Evolutionary conservation across 1,140 invertebrate species (phyloP), one percentile per base, ranked within the genome.

Genomic region (Pygmarrhopalites habei): DNA sequence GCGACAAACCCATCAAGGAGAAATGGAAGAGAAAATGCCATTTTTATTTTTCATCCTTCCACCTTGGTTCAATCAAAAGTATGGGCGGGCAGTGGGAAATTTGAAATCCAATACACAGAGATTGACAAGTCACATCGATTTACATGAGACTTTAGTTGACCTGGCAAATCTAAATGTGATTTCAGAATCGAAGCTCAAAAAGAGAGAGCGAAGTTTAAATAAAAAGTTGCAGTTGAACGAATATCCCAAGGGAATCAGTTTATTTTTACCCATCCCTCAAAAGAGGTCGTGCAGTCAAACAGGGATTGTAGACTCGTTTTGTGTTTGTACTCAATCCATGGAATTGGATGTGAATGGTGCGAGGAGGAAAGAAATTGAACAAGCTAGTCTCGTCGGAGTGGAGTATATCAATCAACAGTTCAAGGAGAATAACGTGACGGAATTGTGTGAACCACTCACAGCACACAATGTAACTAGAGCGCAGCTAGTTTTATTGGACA

Each of bases 1-100:
- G 14, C 41, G 66, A 43, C 23, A 60, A 4, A 70, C 63, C 2
- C 39, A 55, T 12, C 69, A 68, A 56, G 69, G 69, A 14, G 58
- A 60, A 49, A 51, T 68, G 19, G 69, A 70, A 62, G 69, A 68
- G 29, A 51, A 63, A 23, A 68, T 70, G 66, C 69, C 69, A 12
- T 56, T 68, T 25, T 28, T 65, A 14, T 63, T 60, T 23, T 60
- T 65, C 19, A 19, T 58, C 2, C 58, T 70, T 15, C 69, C 69
- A 14, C 10, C 35, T 17, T 62, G 60, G 51, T 60, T 68, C 39
- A 0, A n/a, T 12, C 12, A 17, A 17, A 58, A 55, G 30, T 66
- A 67, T 51, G 4, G 49, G 25, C 15, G 1, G 15, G 64, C 64
- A 25, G 21, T 67, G 28, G 39, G 32, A 3, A 66, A 66, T 44